Base-by-base conservation (phyloP, 2,888 invertebrate genomes). In the Gryllus longicercus region DNA sequence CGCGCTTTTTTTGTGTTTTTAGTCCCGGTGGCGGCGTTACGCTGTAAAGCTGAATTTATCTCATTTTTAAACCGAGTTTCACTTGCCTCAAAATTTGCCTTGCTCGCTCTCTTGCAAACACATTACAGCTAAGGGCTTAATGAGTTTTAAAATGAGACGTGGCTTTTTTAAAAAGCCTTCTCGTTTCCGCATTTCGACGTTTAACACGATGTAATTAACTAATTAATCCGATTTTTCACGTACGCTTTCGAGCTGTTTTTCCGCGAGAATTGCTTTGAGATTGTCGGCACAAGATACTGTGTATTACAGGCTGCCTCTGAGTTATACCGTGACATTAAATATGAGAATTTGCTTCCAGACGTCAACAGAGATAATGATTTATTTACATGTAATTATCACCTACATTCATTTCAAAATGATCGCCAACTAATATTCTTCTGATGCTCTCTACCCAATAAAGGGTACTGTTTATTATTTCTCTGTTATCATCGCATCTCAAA, bases 11-110 rank as follows among this genome's bases (percentile, higher is more conserved):
- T 63, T 63, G 63, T 63, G 14, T 63, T 63, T 63, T 63, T 63
- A 18, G 63, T n/a, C 63, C 63, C 63, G 63, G 63, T n/a, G 16
- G 63, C 63, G 16, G 63, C 63, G n/a, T 63, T 63, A n/a, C n/a
- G 63, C 63, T n/a, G 63, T 63, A 63, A 63, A 63, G 63, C 63
- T 63, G 63, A 63, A 63, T 63, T 63, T 63, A 63, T 63, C 63
- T 63, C 63, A 63, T 63, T 63, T 63, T 63, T 63, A 63, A 63
- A 63, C 63, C 16, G 63, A 63, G 63, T 63, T n/a, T 63, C 63
- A 63, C 63, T 63, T 14, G 63, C 16, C 63, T 63, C 63, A 63
- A 63, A 38, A 18, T 63, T n/a, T 63, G 63, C 63, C 63, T 63
- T 63, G 63, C 63, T 38, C 38, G 38, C 63, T 63, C 63, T 63